Evolutionary conservation across 2,113 vertebrate genomes (phyloP), one percentile per base, ranked within the genome.

Genomic region (Dasyurus viverrinus): DNA sequence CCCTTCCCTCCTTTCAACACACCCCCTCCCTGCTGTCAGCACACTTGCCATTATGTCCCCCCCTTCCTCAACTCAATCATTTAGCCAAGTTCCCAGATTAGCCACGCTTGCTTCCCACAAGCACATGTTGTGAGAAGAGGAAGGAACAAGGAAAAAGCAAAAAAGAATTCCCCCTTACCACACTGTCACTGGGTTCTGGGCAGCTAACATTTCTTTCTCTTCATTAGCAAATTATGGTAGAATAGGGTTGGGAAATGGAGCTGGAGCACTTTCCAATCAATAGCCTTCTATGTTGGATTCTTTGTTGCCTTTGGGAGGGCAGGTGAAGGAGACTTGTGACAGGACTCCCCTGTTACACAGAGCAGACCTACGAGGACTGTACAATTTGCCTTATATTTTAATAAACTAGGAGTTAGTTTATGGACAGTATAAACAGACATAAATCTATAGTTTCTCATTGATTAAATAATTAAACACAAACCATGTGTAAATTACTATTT

Each of bases 391-490:
- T 89, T 53, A 30, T 55, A 95, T 89, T 97, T 96, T 95, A 97
- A 96, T 60, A 94, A 97, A 93, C 26, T n/a, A 16, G 24, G 7
- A 76, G 27, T 96, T 96, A 95, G 90, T 96, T 96, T 95, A 94
- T 57, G 91, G 16, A 93, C 89, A 94, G 54, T 76, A 92, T 92
- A 96, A 97, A 93, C 46, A 96, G 68, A 95, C 46, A 90, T 53
- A 96, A 97, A 97, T 95, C 95, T 92, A 46, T 94, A 94, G 94
- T 95, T 97, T 95, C 93, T 93, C 95, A 97, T 93, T 47, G 89
- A 95, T 97, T 97, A 95, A 95, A 57, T 91, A 97, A 97, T 97
- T 98, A 97, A 97, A 93, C 90, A 92, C 93, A 95, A 95, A 94
- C 96, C 90, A 95, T 96, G 89, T 94, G 60, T 95, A 97, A 96